Conservation (phyloP, 2,888 invertebrate genomes). For the Lasioglossum villosulum region DNA sequence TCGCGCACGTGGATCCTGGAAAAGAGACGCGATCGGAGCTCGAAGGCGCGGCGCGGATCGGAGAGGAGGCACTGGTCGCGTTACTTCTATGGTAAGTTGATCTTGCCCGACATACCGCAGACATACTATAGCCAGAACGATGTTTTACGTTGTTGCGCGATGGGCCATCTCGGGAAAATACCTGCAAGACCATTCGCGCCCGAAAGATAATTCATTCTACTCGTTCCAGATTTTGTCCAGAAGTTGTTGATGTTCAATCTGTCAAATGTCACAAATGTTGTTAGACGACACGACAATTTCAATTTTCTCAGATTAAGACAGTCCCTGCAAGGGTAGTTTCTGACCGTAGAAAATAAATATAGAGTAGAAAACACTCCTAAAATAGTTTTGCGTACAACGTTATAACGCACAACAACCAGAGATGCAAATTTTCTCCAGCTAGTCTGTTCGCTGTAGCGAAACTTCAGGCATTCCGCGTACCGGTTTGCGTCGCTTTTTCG, state of each 20-base stretch:
- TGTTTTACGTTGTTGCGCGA: background rate
- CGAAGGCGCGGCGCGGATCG: constrained; percentile 48
- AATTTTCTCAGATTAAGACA: too few species aligned
- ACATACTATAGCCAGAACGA: background rate
- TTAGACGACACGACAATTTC: too few species aligned
- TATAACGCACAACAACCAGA: background rate
- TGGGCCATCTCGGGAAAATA: background rate
- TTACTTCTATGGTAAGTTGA: constrained; percentile 64
- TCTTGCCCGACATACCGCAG: background rate
- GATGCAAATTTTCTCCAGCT: background rate
- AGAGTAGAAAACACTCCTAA: background rate
- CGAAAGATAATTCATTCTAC: background rate
- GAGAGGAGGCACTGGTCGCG: constrained; percentile 45
- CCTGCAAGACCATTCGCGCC: background rate
- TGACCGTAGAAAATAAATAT: too few species aligned
- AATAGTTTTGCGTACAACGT: background rate
- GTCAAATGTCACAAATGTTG: too few species aligned
- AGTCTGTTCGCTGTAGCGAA: background rate
- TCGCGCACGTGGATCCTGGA: constrained; percentile 15
- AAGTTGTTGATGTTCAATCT: too few species aligned
- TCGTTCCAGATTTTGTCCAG: too few species aligned
- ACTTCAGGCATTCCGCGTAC: background rate
- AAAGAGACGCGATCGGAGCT: constrained; percentile 34
- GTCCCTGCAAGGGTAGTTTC: too few species aligned
- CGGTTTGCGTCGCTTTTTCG: background rate